Evolutionary conservation across 1,140 invertebrate genomes (phyloP).

Genomic region (Philotrypesis tridentata): DNA sequence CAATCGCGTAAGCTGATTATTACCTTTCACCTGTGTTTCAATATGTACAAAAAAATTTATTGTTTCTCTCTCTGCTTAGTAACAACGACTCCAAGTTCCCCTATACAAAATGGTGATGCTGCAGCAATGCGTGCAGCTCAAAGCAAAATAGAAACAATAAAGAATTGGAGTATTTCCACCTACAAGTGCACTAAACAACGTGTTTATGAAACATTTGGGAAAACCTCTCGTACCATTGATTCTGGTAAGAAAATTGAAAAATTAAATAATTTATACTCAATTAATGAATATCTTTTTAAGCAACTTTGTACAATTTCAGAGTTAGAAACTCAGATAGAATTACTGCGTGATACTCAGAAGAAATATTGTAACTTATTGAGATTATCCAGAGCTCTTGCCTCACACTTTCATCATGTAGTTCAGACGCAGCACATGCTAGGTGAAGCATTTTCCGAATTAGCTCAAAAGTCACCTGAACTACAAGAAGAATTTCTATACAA

Average conservation of each 20-base stretch:
- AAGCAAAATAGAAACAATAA: slow-evolving; percentile 91
- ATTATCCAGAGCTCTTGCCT: slow-evolving; percentile 87
- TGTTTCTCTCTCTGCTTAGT: slow-evolving; percentile 53
- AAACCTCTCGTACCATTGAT: slow-evolving; percentile 92
- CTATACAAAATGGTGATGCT: slow-evolving; percentile 77
- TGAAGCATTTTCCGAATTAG: slow-evolving; percentile 94
- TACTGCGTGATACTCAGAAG: slow-evolving; percentile 92
- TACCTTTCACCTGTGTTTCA: not conserved
- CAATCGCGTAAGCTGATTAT: slow-evolving; percentile 59
- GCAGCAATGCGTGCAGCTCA: slow-evolving; percentile 78
- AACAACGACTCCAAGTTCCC: slow-evolving; percentile 69
- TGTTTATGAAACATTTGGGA: slow-evolving; percentile 95
- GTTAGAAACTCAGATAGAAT: slow-evolving; percentile 93
- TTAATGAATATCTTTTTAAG: not conserved
- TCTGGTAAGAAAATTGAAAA: slow-evolving; percentile 76
- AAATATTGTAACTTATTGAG: slow-evolving; percentile 93
- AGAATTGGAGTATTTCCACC: slow-evolving; percentile 97
- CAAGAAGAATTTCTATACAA: slow-evolving; percentile 97
- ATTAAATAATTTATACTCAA: too few species aligned
- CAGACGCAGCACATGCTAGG: slow-evolving; percentile 89
- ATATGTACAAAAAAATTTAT: not conserved
- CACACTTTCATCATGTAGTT: slow-evolving; percentile 92
- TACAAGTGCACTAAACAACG: slow-evolving; percentile 97
- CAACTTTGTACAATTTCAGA: slow-evolving; percentile 75
- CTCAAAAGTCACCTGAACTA: slow-evolving; percentile 95